Base-by-base conservation (phyloP, 2,797 vertebrate genomes). In the Bucorvus abyssinicus region DNA sequence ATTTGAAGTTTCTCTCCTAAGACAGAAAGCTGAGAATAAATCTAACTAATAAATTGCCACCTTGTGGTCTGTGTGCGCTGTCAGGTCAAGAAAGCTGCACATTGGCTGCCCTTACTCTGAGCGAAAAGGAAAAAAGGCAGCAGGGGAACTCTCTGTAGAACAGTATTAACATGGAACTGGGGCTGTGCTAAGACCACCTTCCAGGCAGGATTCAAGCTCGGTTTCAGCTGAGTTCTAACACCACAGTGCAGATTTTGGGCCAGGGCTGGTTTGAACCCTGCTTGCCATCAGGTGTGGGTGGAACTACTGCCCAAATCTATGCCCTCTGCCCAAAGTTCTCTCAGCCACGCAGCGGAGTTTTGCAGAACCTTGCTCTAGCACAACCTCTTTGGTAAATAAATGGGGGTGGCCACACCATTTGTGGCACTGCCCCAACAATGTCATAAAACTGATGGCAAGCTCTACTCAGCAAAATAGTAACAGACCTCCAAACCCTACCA, bases 321-420 rank as follows among this genome's bases (percentile, higher is more conserved):
- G 86, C 65, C 61, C 67, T 67, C 85, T 83, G 74, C 91, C 53
- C 86, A 77, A 77, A 89, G 80, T 64, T 89, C 85, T 86, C 76
- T 67, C 32, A 67, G 56, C 50, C 70, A 87, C 1, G 0, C 17
- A 73, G 32, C 3, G 23, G 36, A 88, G 40, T 63, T 94, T 77
- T 82, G 64, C 74, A 90, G 94, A 96, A 91, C 93, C 89, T 90
- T 95, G 94, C 68, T 57, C 67, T 77, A 90, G 84, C 20, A 80
- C 55, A 93, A 84, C 52, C 83, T 87, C 76, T 89, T 44, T 38
- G 64, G 36, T 71, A 94, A 96, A 95, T 74, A 92, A 76, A 79
- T 26, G 14, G 36, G 14, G 68, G 75, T 21, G 45, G 45, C 38
- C 38, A 96, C 77, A 80, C 8, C 4, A 2, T 60, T 65, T 55